Conservation (phyloP, 2,797 vertebrate genomes). For the Pygocentrus nattereri region DNA sequence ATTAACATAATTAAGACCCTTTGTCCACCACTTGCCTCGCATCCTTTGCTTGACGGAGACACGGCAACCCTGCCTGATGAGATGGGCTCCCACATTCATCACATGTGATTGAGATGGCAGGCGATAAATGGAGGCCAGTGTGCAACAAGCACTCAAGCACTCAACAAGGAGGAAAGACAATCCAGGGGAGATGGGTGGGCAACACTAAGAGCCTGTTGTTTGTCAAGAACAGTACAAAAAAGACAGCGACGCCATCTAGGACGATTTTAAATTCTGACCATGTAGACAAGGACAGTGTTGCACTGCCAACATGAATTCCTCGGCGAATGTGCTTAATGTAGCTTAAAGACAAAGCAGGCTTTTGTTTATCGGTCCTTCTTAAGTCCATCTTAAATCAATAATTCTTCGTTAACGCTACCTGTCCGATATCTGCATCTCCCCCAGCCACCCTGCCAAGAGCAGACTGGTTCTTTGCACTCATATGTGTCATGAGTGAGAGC, state of each 20-base stretch:
- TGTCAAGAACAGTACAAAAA: background rate
- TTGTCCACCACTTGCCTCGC: background rate
- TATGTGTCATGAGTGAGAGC: background rate
- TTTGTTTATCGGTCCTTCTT: conserved; percentile 45
- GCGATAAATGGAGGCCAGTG: background rate
- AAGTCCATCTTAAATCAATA: conserved; percentile 41
- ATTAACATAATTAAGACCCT: background rate
- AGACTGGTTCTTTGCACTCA: background rate
- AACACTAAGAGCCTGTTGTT: background rate
- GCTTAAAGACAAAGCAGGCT: conserved; percentile 37
- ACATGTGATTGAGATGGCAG: background rate
- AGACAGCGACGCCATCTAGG: background rate
- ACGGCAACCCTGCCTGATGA: background rate
- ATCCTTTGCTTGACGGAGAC: background rate
- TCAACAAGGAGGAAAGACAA: background rate
- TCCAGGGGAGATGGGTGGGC: background rate
- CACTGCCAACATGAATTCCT: conserved; percentile 25
- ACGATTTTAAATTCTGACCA: conserved; percentile 15
- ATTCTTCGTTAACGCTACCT: conserved; percentile 19
- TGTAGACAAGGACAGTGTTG: background rate
- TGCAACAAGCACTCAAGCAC: background rate
- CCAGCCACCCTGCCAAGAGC: conserved; percentile 23
- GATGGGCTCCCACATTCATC: background rate
- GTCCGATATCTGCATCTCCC: conserved; percentile 25
- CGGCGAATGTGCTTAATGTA: conserved; percentile 34